phyloP scores from a whole-genome alignment of 2,797 vertebrate genomes.

The Syngnathus rostellatus region DNA sequence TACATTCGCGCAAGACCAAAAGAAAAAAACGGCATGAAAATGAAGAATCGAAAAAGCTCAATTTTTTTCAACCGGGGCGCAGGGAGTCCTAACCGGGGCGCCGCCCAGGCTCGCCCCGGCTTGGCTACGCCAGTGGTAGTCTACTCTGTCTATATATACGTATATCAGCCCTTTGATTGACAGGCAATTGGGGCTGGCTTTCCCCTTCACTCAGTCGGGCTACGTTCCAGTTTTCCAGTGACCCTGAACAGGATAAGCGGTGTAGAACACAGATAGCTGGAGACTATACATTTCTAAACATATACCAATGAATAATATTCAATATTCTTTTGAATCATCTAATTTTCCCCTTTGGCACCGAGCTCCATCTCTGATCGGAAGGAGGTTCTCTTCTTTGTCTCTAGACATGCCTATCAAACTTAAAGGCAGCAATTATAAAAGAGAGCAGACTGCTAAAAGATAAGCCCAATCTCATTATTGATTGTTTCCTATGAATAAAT shows the following conservation, averaged over 20 bases:
- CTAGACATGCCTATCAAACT: not conserved
- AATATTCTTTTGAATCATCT: not conserved
- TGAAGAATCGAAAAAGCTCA: too few species aligned
- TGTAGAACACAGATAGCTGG: not conserved
- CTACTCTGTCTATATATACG: not conserved
- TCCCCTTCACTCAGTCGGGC: not conserved
- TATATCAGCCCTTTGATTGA: not conserved
- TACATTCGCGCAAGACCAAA: too few species aligned
- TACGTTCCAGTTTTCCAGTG: not conserved
- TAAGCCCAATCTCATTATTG: slow-evolving; percentile 32
- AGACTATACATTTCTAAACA: too few species aligned
- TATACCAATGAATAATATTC: too few species aligned
- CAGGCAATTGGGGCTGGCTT: not conserved
- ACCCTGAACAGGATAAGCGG: not conserved
- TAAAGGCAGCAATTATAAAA: not conserved
- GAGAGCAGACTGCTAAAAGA: slow-evolving; percentile 15
- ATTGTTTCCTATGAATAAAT: not conserved
- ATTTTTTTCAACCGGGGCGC: too few species aligned
- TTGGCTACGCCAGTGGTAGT: not conserved
- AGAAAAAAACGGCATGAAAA: too few species aligned
- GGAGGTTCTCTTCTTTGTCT: not conserved
- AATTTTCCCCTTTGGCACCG: not conserved
- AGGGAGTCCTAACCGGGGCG: too few species aligned
- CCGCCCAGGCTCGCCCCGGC: too few species aligned
- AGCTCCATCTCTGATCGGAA: not conserved